Evolutionary conservation across 2,113 vertebrate species (phyloP).

Genomic region (Cyprichromis sp.): DNA sequence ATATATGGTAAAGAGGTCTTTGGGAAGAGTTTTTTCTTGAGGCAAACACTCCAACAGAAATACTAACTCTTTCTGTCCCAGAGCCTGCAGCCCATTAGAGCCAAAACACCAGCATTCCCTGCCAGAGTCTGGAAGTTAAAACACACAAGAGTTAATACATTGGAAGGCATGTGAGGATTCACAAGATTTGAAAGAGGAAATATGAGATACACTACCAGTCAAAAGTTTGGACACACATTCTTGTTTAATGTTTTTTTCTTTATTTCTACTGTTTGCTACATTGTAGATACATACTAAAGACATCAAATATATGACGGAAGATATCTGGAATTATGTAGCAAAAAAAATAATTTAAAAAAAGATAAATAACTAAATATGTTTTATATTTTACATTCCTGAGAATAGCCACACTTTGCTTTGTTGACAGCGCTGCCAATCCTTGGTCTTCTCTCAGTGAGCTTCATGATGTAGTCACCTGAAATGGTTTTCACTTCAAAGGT

Average conservation of each 20-base stretch:
- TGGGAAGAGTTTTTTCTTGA: constrained; percentile 81
- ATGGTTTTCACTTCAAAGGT: background rate
- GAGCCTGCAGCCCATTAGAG: constrained; percentile 85
- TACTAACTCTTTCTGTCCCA: constrained; percentile 90
- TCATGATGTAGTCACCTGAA: background rate
- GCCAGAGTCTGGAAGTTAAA: constrained; percentile 68
- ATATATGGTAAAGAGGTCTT: constrained; percentile 84
- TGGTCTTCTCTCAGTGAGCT: background rate
- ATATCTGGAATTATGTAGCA: background rate
- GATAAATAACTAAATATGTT: background rate
- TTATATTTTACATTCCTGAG: background rate
- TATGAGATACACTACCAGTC: background rate
- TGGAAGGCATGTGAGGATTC: background rate
- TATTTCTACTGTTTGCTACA: background rate
- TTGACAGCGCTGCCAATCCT: background rate
- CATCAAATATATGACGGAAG: background rate
- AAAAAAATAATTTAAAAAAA: background rate
- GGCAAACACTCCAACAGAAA: constrained; percentile 82
- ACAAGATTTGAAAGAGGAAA: background rate
- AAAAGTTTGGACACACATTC: background rate
- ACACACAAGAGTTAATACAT: background rate
- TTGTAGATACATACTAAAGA: background rate
- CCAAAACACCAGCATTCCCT: constrained; percentile 89
- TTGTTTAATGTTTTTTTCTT: background rate
- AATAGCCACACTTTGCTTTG: background rate